phyloP scores from a whole-genome alignment of 2,888 invertebrate species.

The Acleris laterana region DNA sequence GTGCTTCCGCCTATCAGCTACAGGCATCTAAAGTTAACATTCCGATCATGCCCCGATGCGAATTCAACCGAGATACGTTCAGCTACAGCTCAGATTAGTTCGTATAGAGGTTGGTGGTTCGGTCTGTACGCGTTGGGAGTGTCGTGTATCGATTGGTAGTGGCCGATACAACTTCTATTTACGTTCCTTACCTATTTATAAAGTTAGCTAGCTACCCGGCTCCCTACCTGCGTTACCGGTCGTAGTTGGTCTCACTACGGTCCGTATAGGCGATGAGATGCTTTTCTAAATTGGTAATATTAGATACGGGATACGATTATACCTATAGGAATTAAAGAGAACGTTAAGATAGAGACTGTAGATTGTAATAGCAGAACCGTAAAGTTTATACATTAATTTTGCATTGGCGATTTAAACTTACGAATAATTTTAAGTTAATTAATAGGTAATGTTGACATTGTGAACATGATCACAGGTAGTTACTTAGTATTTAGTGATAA shows the following conservation, averaged over 20 bases:
- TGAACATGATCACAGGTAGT: too few relatives aligned
- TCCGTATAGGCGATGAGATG: slow-evolving; percentile 32
- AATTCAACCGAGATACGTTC: slow-evolving; percentile 39
- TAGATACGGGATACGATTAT: slow-evolving; percentile 1
- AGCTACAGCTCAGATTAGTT: slow-evolving; percentile 46
- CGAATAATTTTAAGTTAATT: too few relatives aligned
- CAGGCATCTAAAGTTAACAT: slow-evolving; percentile 53
- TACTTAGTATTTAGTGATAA: too few relatives aligned
- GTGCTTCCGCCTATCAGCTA: slow-evolving; percentile 56
- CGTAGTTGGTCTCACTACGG: slow-evolving; percentile 45
- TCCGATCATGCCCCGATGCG: slow-evolving; percentile 39
- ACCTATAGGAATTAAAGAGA: too few relatives aligned
- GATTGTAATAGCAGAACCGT: too few relatives aligned
- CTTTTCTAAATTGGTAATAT: slow-evolving; percentile 26
- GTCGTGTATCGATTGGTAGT: slow-evolving; percentile 78
- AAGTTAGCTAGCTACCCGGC: slow-evolving; percentile 63
- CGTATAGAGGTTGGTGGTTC: slow-evolving; percentile 46
- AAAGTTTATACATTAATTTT: too few relatives aligned
- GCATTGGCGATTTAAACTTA: too few relatives aligned
- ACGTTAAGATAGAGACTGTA: too few relatives aligned
- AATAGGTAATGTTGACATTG: too few relatives aligned
- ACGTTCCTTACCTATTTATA: slow-evolving; percentile 84
- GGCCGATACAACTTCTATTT: slow-evolving; percentile 81
- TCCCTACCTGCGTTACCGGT: slow-evolving; percentile 70
- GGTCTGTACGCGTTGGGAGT: slow-evolving; percentile 47